These are phyloP conservation scores for Trypoxylon attenuatum DNA, from an alignment of 2,888 invertebrate species.

Conservation along the genomic window DNA sequence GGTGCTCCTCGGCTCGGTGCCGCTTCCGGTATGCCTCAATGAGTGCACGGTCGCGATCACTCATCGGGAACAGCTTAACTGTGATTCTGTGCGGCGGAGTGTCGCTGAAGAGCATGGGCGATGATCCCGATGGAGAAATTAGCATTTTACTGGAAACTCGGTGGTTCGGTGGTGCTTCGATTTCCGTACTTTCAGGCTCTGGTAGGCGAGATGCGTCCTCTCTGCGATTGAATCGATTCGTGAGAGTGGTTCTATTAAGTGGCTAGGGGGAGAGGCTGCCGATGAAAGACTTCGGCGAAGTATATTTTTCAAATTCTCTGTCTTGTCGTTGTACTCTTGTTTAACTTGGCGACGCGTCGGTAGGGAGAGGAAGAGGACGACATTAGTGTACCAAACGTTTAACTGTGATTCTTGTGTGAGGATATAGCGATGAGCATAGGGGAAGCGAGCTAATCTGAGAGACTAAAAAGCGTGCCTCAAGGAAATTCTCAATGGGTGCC, in stretches of 20 bases:
- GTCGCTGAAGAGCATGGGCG: neutral
- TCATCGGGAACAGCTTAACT: constrained; percentile 19
- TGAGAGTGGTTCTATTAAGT: neutral
- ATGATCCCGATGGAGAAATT: neutral
- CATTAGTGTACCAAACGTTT: constrained; percentile 45
- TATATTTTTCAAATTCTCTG: no score
- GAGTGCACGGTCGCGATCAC: constrained; percentile 65
- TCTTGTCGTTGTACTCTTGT: neutral
- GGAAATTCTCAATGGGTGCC: constrained; percentile 25
- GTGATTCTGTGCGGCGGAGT: constrained; percentile 26
- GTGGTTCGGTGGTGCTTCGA: neutral
- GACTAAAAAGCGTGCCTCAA: constrained; percentile 36
- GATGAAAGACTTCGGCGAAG: no score
- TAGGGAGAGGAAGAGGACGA: neutral
- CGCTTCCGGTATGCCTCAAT: constrained; percentile 85
- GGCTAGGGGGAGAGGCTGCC: no score
- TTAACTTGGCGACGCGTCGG: constrained; percentile 1
- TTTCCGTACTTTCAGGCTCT: neutral
- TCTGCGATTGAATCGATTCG: neutral
- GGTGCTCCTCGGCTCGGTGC: constrained; percentile 87
- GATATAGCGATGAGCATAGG: constrained; percentile 12
- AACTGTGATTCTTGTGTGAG: constrained; percentile 60
- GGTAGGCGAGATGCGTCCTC: neutral
- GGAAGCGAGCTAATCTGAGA: constrained; percentile 25
- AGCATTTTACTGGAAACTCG: neutral